phyloP scores from a whole-genome alignment of 2,797 vertebrate species.

The Coluber constrictor region DNA sequence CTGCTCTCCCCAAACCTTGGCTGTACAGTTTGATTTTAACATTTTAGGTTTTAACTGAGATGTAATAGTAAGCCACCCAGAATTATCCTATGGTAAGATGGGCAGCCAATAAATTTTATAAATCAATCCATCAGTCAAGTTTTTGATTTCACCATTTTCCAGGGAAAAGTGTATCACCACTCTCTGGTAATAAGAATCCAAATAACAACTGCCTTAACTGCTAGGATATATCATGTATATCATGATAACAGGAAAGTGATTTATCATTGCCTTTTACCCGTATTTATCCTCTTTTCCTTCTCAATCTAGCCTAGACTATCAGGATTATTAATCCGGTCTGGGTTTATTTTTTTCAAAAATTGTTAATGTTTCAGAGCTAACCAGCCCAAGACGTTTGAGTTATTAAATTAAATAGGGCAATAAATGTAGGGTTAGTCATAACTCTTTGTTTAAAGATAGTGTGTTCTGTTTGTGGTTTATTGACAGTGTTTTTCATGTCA shows the following conservation, averaged over 20 bases:
- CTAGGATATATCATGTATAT: background rate
- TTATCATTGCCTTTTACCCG: background rate
- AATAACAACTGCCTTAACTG: background rate
- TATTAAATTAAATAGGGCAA: background rate
- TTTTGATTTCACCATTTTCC: background rate
- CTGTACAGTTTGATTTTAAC: background rate
- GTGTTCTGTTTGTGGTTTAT: background rate
- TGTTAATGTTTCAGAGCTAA: background rate
- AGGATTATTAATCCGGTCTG: background rate
- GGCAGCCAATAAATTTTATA: background rate
- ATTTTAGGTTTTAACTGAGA: background rate
- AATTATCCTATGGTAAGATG: background rate
- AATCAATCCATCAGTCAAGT: background rate
- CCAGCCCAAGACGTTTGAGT: background rate
- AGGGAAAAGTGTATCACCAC: background rate
- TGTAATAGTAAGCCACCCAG: background rate
- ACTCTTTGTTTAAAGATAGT: background rate
- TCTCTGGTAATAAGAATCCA: background rate
- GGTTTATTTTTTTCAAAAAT: background rate
- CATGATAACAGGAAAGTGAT: background rate
- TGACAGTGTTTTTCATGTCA: background rate
- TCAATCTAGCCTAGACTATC: background rate
- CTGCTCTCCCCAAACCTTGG: background rate
- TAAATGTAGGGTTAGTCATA: background rate
- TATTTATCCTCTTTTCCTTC: background rate